Base-by-base conservation (phyloP, 1,140 invertebrate species). In the Atopsyche davidsoni region DNA sequence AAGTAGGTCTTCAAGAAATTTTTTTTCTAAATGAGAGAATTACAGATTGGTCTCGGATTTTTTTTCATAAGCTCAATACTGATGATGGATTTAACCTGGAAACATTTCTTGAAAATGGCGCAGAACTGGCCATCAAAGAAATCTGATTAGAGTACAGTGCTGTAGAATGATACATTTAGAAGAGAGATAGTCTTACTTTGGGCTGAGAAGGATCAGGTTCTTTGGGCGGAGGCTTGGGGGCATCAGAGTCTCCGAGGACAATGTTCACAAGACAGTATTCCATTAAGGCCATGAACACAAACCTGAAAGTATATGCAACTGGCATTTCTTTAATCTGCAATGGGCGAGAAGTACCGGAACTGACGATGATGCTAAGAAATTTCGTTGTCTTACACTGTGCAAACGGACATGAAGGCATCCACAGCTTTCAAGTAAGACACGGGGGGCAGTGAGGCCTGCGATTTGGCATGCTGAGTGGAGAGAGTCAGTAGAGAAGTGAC, bases 261-360 rank as follows among this genome's bases (percentile, higher is more conserved):
- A 93, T 91, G 60, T 93, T 93, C 1, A 94, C 89, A 53, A 94
- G 67, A 60, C 89, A 92, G 65, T 93, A 94, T 66, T 94, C 91
- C 91, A 94, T 93, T 24, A 94, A 66, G 2, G 91, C 90, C 82
- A 92, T 86, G 64, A 94, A 94, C 60, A 94, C 91, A 69, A 94
- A 91, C 23, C 80, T 83, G 61, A 24, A 69, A 60, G 13, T 42
- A 28, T 13, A 28, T 28, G 25, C 25, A 28, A n/a, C n/a, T n/a
- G n/a, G n/a, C n/a, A n/a, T n/a, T n/a, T n/a, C n/a, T n/a, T n/a
- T n/a, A n/a, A n/a, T n/a, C n/a, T n/a, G n/a, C n/a, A n/a, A n/a
- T n/a, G n/a, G n/a, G n/a, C n/a, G n/a, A n/a, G n/a, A n/a, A n/a
- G n/a, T n/a, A n/a, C n/a, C n/a, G n/a, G n/a, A n/a, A n/a, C n/a